Conservation (phyloP, 2,797 vertebrate genomes). For the Nyctibius grandis region DNA sequence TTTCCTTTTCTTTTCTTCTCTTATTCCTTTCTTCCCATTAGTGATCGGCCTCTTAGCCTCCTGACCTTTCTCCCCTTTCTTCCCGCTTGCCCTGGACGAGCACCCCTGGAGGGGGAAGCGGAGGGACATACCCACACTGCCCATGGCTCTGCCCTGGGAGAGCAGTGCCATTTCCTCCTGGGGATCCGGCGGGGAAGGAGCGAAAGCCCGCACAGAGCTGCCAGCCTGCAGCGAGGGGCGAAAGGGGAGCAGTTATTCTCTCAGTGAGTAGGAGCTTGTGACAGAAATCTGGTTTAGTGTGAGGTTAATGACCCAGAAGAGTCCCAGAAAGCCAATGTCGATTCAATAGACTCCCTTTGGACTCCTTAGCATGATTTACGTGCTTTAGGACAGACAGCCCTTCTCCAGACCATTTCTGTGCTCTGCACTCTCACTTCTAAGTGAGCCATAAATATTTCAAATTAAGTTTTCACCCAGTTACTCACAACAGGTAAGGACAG, state of each 20-base stretch:
- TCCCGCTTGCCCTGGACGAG: neutral
- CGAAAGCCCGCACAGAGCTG: neutral
- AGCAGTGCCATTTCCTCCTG: neutral
- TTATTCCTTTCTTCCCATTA: neutral
- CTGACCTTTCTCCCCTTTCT: neutral
- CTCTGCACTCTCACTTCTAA: neutral
- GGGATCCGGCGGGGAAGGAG: neutral
- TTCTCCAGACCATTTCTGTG: neutral
- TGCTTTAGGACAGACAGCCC: neutral
- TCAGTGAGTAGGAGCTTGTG: neutral
- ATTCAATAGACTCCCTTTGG: neutral
- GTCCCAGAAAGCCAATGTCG: conserved; percentile 2
- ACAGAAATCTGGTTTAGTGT: conserved; percentile 20
- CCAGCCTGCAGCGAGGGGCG: neutral
- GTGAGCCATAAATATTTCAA: conserved; percentile 55
- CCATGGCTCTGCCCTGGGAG: neutral
- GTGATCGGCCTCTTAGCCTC: neutral
- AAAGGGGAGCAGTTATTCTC: neutral
- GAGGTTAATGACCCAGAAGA: conserved; percentile 28
- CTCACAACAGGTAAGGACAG: neutral
- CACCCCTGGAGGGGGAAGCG: neutral
- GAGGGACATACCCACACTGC: neutral
- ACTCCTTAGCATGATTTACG: neutral
- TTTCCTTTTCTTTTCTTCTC: no score
- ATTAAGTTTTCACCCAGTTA: neutral